Evolutionary conservation across 2,888 invertebrate genomes (phyloP).

Genomic region (Byasa hedistus): DNA sequence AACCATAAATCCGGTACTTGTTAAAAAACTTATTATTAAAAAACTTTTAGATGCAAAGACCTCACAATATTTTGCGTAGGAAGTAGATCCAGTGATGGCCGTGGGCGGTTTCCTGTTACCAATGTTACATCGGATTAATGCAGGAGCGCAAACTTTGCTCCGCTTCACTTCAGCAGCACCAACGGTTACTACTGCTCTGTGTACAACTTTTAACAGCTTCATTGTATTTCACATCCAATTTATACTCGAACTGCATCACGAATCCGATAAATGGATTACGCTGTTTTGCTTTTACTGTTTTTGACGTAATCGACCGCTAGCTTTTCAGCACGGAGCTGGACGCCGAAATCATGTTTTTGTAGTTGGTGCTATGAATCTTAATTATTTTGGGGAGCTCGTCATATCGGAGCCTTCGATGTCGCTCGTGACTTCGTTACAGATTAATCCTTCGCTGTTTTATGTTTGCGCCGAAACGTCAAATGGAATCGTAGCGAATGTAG

Average conservation of each 20-base stretch:
- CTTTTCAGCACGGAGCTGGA: conserved; percentile 29
- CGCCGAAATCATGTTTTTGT: conserved; percentile 20
- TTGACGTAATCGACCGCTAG: conserved; percentile 21
- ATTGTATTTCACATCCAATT: conserved; percentile 69
- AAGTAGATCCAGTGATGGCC: conserved; percentile 44
- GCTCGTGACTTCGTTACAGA: conserved; percentile 18
- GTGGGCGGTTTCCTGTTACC: conserved; percentile 42
- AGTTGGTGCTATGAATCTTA: conserved; percentile 15
- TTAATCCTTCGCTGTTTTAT: conserved; percentile 12
- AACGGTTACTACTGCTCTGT: conserved; percentile 47
- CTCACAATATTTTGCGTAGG: conserved; percentile 36
- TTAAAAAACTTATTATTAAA: too few relatives aligned
- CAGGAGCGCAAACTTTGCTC: conserved; percentile 41
- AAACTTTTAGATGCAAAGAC: neutral
- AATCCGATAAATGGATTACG: conserved; percentile 51
- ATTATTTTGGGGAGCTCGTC: conserved; percentile 6
- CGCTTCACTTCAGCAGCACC: conserved; percentile 34
- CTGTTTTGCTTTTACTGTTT: conserved; percentile 43
- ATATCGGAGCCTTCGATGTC: conserved; percentile 6
- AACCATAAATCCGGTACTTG: too few relatives aligned
- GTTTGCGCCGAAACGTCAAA: conserved; percentile 1
- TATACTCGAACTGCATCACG: conserved; percentile 50
- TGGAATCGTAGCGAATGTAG: neutral
- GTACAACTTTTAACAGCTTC: conserved; percentile 61
- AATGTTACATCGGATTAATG: conserved; percentile 31